phyloP scores from a whole-genome alignment of 2,888 invertebrate genomes.

The Lysandra bellargus region DNA sequence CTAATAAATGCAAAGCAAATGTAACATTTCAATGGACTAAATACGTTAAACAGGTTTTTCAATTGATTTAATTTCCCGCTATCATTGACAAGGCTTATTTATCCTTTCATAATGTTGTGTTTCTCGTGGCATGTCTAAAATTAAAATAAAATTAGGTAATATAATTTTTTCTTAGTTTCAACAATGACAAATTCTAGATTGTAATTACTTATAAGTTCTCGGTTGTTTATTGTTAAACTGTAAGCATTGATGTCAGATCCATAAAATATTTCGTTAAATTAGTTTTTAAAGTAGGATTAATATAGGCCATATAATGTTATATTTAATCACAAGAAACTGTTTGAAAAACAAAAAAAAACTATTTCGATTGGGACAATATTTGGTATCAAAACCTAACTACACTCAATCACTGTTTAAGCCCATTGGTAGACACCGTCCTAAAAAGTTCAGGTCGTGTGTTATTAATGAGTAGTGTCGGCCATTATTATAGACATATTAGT shows the following conservation, averaged over 20 bases:
- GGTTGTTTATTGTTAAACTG: too few relatives aligned
- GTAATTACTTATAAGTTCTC: too few relatives aligned
- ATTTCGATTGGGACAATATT: too few relatives aligned
- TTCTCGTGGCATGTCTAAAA: background rate
- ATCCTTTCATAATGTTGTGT: background rate
- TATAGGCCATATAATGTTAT: too few relatives aligned
- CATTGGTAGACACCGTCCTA: conserved; percentile 5
- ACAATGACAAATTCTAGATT: background rate
- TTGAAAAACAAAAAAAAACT: too few relatives aligned
- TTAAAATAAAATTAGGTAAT: background rate
- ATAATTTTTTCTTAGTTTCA: background rate
- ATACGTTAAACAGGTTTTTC: background rate
- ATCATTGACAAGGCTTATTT: background rate
- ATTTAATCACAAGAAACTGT: too few relatives aligned
- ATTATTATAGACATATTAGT: conserved; percentile 49
- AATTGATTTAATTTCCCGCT: background rate
- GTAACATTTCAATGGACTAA: too few relatives aligned
- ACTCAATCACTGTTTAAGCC: background rate
- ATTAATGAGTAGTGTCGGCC: conserved; percentile 43
- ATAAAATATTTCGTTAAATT: too few relatives aligned
- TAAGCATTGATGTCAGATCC: too few relatives aligned
- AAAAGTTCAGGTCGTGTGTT: conserved; percentile 26
- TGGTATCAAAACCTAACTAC: too few relatives aligned
- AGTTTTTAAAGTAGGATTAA: too few relatives aligned
- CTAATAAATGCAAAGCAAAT: too few relatives aligned